Base-by-base conservation (phyloP, 2,888 invertebrate genomes). In the Drosophila rellima region DNA sequence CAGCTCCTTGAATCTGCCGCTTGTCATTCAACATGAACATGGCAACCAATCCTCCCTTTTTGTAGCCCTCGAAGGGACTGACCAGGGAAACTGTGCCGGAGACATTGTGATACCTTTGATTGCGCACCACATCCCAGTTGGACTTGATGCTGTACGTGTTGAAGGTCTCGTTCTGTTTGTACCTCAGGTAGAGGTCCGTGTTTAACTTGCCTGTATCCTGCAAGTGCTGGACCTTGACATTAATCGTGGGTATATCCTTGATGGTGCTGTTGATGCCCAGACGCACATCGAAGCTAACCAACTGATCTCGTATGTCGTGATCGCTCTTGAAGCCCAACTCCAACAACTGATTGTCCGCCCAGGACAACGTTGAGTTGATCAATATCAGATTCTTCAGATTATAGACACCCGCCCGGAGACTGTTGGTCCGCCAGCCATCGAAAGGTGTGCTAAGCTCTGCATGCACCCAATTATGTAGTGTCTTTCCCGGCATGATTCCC, bases 31-130 rank as follows among this genome's bases (percentile, higher is more conserved):
- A 89, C 37, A 94, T 93, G 62, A 96, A 94, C 75, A 95, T 94
- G 0, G 96, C 96, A 15, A 94, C 94, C 39, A 96, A 92, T 23
- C 95, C 94, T 0, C 96, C 96, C 79, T 94, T 95, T 37, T 92
- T 94, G 84, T 96, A 96, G 10, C 95, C 95, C 92, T 94, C 92
- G 65, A 96, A 95, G 0, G 96, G 96, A 11, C 95, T 95, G 1
- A 94, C 91, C 26, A 96, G 91, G 3, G 94, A 94, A 0, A 96
- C 93, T 47, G 94, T 94, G 1, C 92, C 92, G 0, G 86, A 86
- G 23, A 96, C 91, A 87, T 96, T 96, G 66, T 94, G 94, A 68
- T 94, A 94, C 0, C 91, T 91, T 0, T 89, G 88, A 33, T 94
- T 94, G 59, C 93, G 93, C 35, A 94, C 93, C 1, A 96, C 80